phyloP scores from a whole-genome alignment of 2,113 vertebrate species.

The Rhinogobius similis region DNA sequence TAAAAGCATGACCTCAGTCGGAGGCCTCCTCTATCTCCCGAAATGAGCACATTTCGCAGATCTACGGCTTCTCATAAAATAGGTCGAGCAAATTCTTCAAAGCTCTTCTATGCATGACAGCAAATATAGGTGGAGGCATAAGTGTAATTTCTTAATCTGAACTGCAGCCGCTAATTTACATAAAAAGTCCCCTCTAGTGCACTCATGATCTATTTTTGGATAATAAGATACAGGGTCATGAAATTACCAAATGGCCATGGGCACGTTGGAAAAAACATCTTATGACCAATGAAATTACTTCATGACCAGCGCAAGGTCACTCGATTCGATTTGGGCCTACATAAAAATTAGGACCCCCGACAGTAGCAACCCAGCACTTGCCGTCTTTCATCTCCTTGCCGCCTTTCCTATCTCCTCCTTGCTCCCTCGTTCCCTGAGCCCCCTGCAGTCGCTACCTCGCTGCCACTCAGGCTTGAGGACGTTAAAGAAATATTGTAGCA shows the following conservation, averaged over 20 bases:
- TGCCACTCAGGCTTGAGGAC: slow-evolving; percentile 28
- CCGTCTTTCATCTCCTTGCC: slow-evolving; percentile 5
- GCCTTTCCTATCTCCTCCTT: slow-evolving; percentile 11
- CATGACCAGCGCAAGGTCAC: slow-evolving; percentile 40
- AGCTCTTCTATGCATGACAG: not conserved
- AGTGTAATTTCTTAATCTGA: slow-evolving; percentile 19
- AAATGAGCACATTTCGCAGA: not conserved
- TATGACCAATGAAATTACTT: slow-evolving; percentile 33
- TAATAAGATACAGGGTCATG: slow-evolving; percentile 26
- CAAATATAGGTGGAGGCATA: slow-evolving; percentile 12
- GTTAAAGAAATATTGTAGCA: slow-evolving; percentile 29
- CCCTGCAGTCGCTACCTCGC: slow-evolving; percentile 22
- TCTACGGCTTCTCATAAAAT: not conserved
- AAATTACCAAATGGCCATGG: slow-evolving; percentile 28
- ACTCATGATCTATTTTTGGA: slow-evolving; percentile 5
- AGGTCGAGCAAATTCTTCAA: not conserved
- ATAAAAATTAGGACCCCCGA: slow-evolving; percentile 27
- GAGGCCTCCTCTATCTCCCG: not conserved
- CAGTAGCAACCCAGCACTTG: slow-evolving; percentile 16
- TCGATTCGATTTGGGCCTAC: slow-evolving; percentile 32
- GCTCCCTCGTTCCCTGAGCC: not conserved
- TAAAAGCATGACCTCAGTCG: not conserved
- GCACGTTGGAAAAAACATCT: slow-evolving; percentile 3
- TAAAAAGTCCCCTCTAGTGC: slow-evolving; percentile 11
- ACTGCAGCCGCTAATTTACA: slow-evolving; percentile 21